A percentile compares a stretch with the other conserved stretches of the same genome.
These are phyloP conservation scores for Corythornis cristatus DNA, from an alignment of 2,113 vertebrate genomes.

Conservation along the genomic window DNA sequence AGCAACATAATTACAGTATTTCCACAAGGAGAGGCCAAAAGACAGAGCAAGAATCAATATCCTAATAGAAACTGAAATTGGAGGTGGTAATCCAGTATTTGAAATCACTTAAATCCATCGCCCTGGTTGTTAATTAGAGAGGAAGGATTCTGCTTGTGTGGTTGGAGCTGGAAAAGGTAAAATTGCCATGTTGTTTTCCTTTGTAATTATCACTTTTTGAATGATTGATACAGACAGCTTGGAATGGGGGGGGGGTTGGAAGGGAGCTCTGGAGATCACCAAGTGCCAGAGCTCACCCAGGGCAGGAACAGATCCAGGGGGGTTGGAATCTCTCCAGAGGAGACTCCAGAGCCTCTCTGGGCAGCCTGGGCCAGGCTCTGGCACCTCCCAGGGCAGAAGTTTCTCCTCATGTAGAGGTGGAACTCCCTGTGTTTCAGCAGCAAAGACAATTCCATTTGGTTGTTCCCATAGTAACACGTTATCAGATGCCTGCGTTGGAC, in stretches of 20 bases:
- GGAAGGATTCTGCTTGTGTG: neutral
- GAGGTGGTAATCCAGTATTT: neutral
- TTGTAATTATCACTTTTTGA: neutral
- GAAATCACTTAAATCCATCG: neutral
- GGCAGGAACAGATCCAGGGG: too few species aligned
- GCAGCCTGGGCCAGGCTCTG: too few species aligned
- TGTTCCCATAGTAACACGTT: conserved; percentile 21
- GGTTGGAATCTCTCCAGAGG: too few species aligned
- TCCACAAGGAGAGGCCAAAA: neutral
- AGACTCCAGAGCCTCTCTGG: too few species aligned
- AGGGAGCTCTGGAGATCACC: too few species aligned
- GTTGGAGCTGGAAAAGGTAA: neutral
- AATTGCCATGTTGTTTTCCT: neutral
- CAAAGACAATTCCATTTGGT: conserved; percentile 13
- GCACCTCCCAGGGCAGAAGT: too few species aligned
- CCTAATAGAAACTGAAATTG: neutral
- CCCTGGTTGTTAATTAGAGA: neutral
- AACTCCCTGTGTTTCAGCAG: neutral
- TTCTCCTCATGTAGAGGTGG: too few species aligned
- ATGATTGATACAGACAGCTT: too few species aligned
- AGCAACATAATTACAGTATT: neutral
- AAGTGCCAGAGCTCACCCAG: too few species aligned
- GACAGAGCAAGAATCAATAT: neutral
- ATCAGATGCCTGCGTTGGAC: neutral
- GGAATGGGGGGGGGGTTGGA: neutral